Conservation (phyloP, 2,888 invertebrate genomes). For the Himalopsyche anomala region DNA sequence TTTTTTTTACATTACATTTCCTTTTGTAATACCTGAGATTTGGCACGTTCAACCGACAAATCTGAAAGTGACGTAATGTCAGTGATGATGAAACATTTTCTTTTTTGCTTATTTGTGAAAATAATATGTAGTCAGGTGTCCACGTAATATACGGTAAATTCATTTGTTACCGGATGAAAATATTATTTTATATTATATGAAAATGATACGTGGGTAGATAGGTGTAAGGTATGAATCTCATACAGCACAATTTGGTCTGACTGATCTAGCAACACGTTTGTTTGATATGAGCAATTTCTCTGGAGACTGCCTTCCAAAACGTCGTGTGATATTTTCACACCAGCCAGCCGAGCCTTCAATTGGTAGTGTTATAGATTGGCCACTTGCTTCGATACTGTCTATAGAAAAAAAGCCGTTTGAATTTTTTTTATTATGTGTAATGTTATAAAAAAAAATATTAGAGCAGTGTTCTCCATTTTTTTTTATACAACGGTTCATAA, state of each 20-base stretch:
- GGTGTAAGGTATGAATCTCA: not conserved
- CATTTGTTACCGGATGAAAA: not conserved
- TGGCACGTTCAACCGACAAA: too few species aligned
- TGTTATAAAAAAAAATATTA: too few species aligned
- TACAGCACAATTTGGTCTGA: slow-evolving; percentile 47
- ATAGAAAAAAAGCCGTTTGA: too few species aligned
- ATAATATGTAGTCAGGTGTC: too few species aligned
- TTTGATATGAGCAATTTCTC: slow-evolving; percentile 61
- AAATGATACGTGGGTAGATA: slow-evolving; percentile 33
- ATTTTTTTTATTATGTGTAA: too few species aligned
- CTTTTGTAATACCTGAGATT: too few species aligned
- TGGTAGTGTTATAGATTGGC: not conserved
- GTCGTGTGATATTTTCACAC: slow-evolving; percentile 51
- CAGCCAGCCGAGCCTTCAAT: slow-evolving; percentile 18
- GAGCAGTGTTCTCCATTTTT: too few species aligned
- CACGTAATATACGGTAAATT: not conserved
- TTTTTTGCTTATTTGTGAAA: too few species aligned
- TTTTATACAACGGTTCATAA: too few species aligned
- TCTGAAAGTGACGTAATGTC: too few species aligned
- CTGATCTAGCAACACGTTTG: slow-evolving; percentile 57
- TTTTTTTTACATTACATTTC: too few species aligned
- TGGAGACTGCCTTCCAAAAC: slow-evolving; percentile 40
- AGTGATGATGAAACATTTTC: too few species aligned
- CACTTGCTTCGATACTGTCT: not conserved
- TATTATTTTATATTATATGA: slow-evolving; percentile 9